Evolutionary conservation across 92 coral and sea anemone genomes (phyloP), one percentile per base, ranked within the genome.

Genomic region (Virgularia gustaviana): DNA sequence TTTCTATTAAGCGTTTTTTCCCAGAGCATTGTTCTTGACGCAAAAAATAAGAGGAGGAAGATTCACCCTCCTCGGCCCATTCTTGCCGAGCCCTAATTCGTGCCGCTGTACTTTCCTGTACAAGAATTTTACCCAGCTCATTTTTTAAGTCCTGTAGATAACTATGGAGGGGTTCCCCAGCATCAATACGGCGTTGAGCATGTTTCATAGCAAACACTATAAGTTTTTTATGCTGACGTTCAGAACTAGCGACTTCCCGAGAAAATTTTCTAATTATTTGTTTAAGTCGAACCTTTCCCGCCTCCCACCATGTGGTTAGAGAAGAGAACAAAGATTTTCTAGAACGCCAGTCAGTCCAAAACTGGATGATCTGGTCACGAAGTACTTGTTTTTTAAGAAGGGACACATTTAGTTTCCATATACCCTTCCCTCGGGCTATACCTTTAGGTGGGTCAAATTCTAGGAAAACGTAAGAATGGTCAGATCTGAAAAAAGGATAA

Each of bases 21-120:
- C 36, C 0, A 2, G 12, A 0, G 78, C 37, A 4, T 59, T 41
- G 7, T 34, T 82, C 81, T 0, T 36, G 32, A 0, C 49, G 41
- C 9, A 61, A 61, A 24, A 84, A 79, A 13, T 15, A 84, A 0
- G 35, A 1, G 0, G 81, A 47, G 1, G 88, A 81, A 11, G 28
- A 31, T 33, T 83, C 84, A 0, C 71, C 70, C 0, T 79, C 47
- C 43, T 81, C 77, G 0, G 67, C 3, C 84, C 81, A 73, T 13
- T 57, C 35, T n/a, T n/a, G n/a, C n/a, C n/a, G n/a, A n/a, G n/a
- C n/a, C n/a, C n/a, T n/a, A n/a, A n/a, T n/a, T n/a, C n/a, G n/a
- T n/a, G n/a, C n/a, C 0, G 60, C 78, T 6, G 57, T 58, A 49
- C 78, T 65, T 2, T 78, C 7, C 6, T 79, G 24, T 49, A 79